Percentiles rank a stretch among this genome's conserved stretches.
Evolutionary conservation across 2,888 invertebrate genomes (phyloP).

Genomic region (Anorthoa munda): DNA sequence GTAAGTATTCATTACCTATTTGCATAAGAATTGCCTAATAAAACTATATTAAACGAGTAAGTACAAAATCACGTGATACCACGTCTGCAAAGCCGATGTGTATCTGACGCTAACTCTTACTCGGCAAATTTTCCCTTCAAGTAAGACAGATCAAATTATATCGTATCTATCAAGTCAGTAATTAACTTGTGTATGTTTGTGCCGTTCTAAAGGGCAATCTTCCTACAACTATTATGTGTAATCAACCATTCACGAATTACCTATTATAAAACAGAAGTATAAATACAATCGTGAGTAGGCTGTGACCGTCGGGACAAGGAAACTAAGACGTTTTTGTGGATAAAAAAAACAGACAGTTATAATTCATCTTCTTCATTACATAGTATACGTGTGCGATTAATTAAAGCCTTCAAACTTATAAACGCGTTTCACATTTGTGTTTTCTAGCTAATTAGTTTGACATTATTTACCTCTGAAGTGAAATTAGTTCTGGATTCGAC

Average conservation of each 20-base stretch:
- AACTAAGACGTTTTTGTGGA: conserved; percentile 68
- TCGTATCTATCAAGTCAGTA: conserved; percentile 22
- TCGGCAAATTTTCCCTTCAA: conserved; percentile 38
- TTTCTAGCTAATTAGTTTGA: conserved; percentile 24
- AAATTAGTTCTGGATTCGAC: conserved; percentile 29
- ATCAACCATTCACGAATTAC: conserved; percentile 79
- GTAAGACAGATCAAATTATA: conserved; percentile 36
- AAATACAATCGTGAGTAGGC: conserved; percentile 64
- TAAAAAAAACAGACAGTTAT: conserved; percentile 69
- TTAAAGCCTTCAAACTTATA: conserved; percentile 49
- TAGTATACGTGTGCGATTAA: conserved; percentile 63
- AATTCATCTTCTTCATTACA: conserved; percentile 70
- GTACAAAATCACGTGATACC: conserved; percentile 30
- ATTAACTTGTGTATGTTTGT: conserved; percentile 31
- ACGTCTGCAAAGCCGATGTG: conserved; percentile 28
- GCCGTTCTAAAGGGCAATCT: conserved; percentile 42
- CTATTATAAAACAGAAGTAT: conserved; percentile 69
- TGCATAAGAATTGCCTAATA: conserved; percentile 64
- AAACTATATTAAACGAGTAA: conserved; percentile 23
- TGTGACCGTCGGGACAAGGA: conserved; percentile 69
- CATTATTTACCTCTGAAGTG: conserved; percentile 35
- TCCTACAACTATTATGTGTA: conserved; percentile 72
- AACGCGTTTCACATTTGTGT: conserved; percentile 10
- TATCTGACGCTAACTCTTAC: conserved; percentile 37
- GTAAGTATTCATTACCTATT: conserved; percentile 34